phyloP scores from a whole-genome alignment of 2,888 invertebrate species.

The Ophraella communa region DNA sequence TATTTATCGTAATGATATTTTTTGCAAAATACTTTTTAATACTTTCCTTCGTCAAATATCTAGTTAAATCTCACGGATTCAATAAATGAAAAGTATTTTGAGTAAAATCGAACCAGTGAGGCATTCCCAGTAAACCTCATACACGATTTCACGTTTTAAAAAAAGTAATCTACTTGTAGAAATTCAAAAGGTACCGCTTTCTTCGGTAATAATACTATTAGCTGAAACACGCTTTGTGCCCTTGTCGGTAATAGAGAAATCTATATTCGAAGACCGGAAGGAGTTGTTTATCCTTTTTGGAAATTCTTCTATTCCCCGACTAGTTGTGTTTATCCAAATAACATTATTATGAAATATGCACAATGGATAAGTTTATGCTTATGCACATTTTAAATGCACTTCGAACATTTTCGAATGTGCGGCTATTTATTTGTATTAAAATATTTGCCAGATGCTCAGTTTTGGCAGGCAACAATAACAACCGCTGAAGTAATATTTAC shows the following conservation, averaged over 20 bases:
- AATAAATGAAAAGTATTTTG: neutral
- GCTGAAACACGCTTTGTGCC: constrained; percentile 30
- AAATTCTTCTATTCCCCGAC: constrained; percentile 38
- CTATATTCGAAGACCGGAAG: constrained; percentile 40
- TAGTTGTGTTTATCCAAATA: constrained; percentile 45
- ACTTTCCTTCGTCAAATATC: too few species aligned
- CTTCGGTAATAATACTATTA: constrained; percentile 35
- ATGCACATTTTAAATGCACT: constrained; percentile 31
- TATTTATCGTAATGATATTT: too few species aligned
- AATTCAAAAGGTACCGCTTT: constrained; percentile 32
- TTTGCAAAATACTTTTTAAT: too few species aligned
- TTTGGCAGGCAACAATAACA: constrained; percentile 16
- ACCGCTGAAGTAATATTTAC: constrained; percentile 23
- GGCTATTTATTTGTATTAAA: constrained; percentile 26
- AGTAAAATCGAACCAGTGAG: neutral
- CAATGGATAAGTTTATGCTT: constrained; percentile 39
- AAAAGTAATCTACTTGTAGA: constrained; percentile 34
- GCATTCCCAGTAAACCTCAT: constrained; percentile 22
- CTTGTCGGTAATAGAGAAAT: constrained; percentile 29
- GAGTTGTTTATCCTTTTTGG: constrained; percentile 41
- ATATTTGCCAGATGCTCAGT: constrained; percentile 30
- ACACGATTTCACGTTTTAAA: constrained; percentile 27
- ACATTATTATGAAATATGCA: constrained; percentile 43
- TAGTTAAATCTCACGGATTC: too few species aligned
- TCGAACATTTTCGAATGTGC: constrained; percentile 19